Percentiles rank a stretch among this genome's conserved stretches.
phyloP scores from a whole-genome alignment of 2,888 invertebrate species.

The Alcis repandata region DNA sequence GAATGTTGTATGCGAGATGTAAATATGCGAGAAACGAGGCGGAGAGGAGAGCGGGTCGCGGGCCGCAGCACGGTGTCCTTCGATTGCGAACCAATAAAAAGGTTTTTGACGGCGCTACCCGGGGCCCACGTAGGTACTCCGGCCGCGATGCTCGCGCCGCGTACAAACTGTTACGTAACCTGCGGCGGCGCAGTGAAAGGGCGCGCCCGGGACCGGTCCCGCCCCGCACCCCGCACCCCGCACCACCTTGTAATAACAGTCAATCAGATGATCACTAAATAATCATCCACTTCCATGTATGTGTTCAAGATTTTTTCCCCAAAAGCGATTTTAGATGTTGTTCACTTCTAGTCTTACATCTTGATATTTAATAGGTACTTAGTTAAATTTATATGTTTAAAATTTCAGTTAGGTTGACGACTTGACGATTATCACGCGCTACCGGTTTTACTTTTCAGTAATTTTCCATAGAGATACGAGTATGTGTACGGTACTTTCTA shows the following conservation, averaged over 20 bases:
- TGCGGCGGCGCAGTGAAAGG: conserved; percentile 47
- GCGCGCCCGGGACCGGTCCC: conserved; percentile 29
- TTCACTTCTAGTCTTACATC: no score
- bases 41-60: conserved; percentile 37
- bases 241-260: conserved; percentile 52
- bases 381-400: no score
- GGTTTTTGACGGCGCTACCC: conserved; percentile 68
- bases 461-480: no score
- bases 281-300: conserved; percentile 39
- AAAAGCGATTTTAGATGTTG: no score
- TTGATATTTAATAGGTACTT: no score
- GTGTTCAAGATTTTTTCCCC: background rate
- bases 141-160: conserved; percentile 39
- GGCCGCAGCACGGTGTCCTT: conserved; percentile 59
- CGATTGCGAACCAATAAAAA: conserved; percentile 67
- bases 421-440: no score
- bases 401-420: no score
- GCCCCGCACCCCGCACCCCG: conserved; percentile 44
- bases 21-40: background rate
- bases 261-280: conserved; percentile 64
- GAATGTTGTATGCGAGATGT: conserved; percentile 2
- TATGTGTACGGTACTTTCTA: no score
- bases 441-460: no score
- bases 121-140: conserved; percentile 16
- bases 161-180: conserved; percentile 15